These are phyloP conservation scores for Ictidomys tridecemlineatus DNA, from an alignment of 2,113 vertebrate species.

Conservation along the genomic window DNA sequence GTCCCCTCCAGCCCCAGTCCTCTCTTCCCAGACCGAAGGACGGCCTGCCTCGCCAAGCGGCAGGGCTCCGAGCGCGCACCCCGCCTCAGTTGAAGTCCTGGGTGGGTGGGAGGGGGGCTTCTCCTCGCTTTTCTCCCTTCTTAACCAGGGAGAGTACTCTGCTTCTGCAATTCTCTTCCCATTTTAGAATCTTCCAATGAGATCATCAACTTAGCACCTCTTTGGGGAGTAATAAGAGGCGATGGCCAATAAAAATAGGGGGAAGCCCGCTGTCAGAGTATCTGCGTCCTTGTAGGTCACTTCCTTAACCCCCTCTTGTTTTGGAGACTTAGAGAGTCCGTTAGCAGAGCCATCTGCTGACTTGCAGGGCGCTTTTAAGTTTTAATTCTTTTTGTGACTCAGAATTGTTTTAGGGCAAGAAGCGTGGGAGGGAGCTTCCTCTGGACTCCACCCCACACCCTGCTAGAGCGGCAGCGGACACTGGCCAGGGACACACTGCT, in stretches of 20 bases:
- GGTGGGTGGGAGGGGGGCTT: too few species aligned
- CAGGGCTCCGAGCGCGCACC: fast-evolving
- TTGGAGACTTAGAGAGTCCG: background rate
- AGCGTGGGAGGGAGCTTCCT: background rate
- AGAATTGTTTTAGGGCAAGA: constrained; percentile 71
- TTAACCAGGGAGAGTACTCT: background rate
- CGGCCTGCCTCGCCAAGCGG: fast-evolving
- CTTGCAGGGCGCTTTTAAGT: background rate
- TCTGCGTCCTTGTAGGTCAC: background rate
- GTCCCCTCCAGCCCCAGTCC: background rate
- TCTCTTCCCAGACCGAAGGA: background rate
- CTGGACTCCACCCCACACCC: background rate
- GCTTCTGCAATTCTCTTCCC: background rate
- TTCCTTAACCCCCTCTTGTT: background rate
- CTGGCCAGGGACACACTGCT: fast-evolving
- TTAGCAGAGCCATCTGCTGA: background rate
- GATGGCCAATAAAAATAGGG: background rate
- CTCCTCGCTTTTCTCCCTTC: background rate
- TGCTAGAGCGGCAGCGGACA: background rate
- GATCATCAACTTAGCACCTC: background rate
- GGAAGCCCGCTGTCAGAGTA: fast-evolving
- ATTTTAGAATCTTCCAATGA: background rate
- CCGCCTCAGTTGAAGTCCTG: too few species aligned
- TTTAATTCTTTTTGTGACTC: background rate
- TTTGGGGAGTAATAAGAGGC: background rate